Base-by-base conservation (phyloP, 2,888 invertebrate species). In the Erpobdella octoculata region DNA sequence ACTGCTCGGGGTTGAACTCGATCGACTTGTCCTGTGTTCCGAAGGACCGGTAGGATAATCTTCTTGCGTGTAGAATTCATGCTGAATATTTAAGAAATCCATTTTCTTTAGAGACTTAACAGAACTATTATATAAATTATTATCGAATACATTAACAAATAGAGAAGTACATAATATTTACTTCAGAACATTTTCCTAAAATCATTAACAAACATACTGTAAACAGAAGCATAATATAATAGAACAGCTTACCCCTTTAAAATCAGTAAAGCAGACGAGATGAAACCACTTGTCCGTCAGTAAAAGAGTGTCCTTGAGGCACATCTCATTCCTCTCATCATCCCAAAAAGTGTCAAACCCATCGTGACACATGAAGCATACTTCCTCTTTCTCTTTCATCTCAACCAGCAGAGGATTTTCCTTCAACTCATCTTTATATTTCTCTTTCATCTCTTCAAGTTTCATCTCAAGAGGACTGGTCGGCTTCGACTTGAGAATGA, bases 241-340 rank as follows among this genome's bases (percentile, higher is more conserved):
- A 28, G 31, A 31, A 28, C 2, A 41, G 6, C 33, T 31, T 12
- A 71, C 53, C 58, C 58, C 62, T 53, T 21, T 35, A 12, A 53
- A 38, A 12, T 38, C 64, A 15, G 36, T 35, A 95, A 38, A 91
- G 25, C 68, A 33, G 5, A 18, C 83, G 0, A 94, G 93, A 85
- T 95, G 94, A 82, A 92, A 95, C 77, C 87, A 89, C 71, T 91
- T 89, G 38, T 89, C 88, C 6, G 88, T 86, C 28, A 91, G 86
- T 36, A 81, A 78, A 18, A 85, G 80, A 0, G 95, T 92, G 81
- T 92, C 90, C 74, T 89, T 85, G 36, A 97, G 86, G 81, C 94
- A 92, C 98, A 98, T 99, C 81, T 93, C 95, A 83, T 99, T 98
- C 76, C 89, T 89, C 79, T 98, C 97, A 84, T 97, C 93, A 82